phyloP scores from a whole-genome alignment of 1,140 invertebrate genomes.

The Trialeurodes vaporariorum region DNA sequence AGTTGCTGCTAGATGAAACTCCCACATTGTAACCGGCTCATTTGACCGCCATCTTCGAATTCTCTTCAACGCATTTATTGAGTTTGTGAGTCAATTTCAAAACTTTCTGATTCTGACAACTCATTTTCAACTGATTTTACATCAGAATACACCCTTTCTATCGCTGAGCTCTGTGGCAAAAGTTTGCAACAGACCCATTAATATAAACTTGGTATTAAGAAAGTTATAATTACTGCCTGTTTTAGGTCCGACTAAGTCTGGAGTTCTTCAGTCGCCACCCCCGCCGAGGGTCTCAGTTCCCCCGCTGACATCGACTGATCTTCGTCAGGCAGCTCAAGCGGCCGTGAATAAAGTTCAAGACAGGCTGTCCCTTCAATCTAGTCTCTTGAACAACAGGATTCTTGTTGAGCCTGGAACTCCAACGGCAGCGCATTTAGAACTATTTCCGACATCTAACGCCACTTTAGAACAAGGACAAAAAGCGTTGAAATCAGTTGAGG shows the following conservation, averaged over 20 bases:
- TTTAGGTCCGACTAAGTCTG: constrained; percentile 17
- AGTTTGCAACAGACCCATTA: too few relatives aligned
- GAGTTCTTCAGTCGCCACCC: constrained; percentile 31
- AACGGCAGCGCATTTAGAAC: constrained; percentile 34
- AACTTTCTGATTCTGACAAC: too few relatives aligned
- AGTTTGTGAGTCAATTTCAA: too few relatives aligned
- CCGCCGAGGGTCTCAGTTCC: constrained; percentile 31
- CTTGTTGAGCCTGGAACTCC: constrained; percentile 31
- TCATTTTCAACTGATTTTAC: too few relatives aligned
- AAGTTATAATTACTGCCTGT: too few relatives aligned
- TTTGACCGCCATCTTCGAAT: too few relatives aligned
- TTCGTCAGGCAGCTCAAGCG: constrained; percentile 26
- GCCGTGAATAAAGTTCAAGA: constrained; percentile 26
- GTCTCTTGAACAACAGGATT: constrained; percentile 29
- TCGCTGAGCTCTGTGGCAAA: too few relatives aligned
- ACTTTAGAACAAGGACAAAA: constrained; percentile 33
- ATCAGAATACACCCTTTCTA: too few relatives aligned
- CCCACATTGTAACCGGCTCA: too few relatives aligned
- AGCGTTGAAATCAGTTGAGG: constrained; percentile 34
- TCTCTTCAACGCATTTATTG: too few relatives aligned
- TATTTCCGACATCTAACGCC: constrained; percentile 36
- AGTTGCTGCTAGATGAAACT: too few relatives aligned
- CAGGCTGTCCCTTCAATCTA: constrained; percentile 23
- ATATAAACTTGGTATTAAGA: too few relatives aligned
- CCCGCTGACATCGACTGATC: constrained; percentile 28